Percentiles rank a stretch among this genome's conserved stretches.
Conservation (phyloP, 2,888 invertebrate genomes). For the Deroplatys truncata region DNA sequence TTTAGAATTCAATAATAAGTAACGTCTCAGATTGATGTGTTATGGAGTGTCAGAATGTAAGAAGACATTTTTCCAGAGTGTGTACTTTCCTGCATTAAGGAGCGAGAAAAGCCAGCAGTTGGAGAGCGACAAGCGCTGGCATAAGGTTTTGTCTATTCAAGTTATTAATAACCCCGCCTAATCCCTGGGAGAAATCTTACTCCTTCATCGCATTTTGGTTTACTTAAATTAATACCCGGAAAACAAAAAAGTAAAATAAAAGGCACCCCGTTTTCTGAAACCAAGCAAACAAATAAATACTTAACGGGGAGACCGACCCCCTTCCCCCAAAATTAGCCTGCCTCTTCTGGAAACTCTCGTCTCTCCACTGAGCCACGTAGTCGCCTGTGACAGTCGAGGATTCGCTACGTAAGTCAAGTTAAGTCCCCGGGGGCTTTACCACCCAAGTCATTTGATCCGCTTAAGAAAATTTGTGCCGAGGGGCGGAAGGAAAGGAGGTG, state of each 20-base stretch:
- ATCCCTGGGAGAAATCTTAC: neutral
- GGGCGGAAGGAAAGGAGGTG: neutral
- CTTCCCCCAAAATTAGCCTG: neutral
- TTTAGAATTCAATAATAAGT: too few species aligned
- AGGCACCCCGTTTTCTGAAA: neutral
- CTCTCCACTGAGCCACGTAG: conserved; percentile 9
- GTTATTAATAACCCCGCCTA: neutral
- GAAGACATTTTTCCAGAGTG: neutral
- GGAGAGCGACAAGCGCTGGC: neutral
- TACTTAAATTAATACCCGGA: neutral
- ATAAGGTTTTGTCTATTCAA: neutral
- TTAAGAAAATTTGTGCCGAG: conserved; percentile 31
- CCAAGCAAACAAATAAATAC: neutral
- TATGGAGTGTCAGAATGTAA: neutral
- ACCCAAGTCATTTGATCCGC: conserved; percentile 30
- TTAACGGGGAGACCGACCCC: neutral
- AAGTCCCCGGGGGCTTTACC: conserved; percentile 27
- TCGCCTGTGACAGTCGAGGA: conserved; percentile 24
- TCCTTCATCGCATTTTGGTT: neutral
- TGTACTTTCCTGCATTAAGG: neutral
- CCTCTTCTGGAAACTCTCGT: neutral
- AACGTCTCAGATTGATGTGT: too few species aligned
- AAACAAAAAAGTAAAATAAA: neutral
- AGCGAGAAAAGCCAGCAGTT: neutral
- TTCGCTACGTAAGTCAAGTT: conserved; percentile 28